These are phyloP conservation scores for Chrysogorgia sp. DNA, from an alignment of 92 coral and sea anemone species.

Conservation along the genomic window DNA sequence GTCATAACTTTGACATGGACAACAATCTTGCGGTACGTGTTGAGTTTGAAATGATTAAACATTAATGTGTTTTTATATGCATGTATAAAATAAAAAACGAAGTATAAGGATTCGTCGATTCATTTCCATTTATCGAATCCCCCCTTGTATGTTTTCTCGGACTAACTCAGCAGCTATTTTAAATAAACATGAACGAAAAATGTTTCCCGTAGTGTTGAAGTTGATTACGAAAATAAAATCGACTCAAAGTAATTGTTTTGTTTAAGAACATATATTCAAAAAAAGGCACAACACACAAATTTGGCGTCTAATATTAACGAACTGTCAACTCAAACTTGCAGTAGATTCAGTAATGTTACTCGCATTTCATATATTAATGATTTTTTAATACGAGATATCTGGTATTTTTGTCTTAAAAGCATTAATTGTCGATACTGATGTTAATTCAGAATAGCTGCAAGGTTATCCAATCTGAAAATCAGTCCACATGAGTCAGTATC, in stretches of 20 bases:
- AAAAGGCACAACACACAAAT: constrained; percentile 47
- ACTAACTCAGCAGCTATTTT: too few relatives aligned
- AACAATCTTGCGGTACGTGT: constrained; percentile 29
- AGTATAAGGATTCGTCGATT: too few relatives aligned
- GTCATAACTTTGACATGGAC: constrained; percentile 24
- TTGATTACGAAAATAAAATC: not conserved
- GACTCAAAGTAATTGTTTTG: constrained; percentile 29
- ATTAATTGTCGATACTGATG: not conserved
- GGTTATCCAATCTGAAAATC: not conserved
- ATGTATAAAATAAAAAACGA: not conserved
- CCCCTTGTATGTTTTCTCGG: not conserved
- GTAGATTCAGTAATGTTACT: not conserved
- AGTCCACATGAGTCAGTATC: not conserved
- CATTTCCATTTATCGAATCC: not conserved
- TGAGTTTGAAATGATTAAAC: constrained; percentile 26
- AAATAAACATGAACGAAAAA: not conserved
- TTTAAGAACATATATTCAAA: constrained; percentile 5
- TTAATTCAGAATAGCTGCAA: not conserved
- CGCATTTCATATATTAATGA: not conserved
- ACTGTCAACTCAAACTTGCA: not conserved
- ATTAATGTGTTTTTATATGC: constrained; percentile 25
- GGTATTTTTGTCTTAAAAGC: not conserved
- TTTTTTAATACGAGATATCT: too few relatives aligned
- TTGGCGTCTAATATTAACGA: not conserved
- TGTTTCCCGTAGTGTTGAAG: not conserved